Evolutionary conservation across 64 coral and sea anemone genomes (phyloP), one percentile per base, ranked within the genome.

Genomic region (Actinia equina): DNA sequence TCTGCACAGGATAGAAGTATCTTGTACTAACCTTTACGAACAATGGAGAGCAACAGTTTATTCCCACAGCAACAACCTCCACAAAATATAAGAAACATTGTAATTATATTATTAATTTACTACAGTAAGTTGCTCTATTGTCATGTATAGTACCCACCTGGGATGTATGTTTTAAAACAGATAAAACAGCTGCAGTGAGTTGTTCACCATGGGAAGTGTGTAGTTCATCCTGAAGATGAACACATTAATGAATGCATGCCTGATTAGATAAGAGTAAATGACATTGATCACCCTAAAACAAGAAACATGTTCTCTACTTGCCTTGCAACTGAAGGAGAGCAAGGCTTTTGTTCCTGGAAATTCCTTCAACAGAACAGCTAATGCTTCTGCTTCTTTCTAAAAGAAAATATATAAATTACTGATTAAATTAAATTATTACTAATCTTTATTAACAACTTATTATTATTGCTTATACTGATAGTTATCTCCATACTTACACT

Each of bases 361-460:
- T 84, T 96, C 94, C 9, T 93, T 93, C 8, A 96, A 62, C 69
- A 96, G 94, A 16, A 79, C 22, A 19, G 89, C 59, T 27, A 96
- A 43, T 20, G 94, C 91, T 54, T 96, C 94, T 71, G 88, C 94
- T 90, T 96, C 94, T 88, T 96, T 96, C 94, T 96, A 19, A 53
- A 10, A 77, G 41, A 70, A 59, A 51, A 74, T 15, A 43, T 14
- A 82, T 80, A 54, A 41, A 85, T 6, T 1, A 37, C 30, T 37
- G 30, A 37, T 37, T 37, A 37, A 37, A 37, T 37, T 37, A 37
- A 37, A 37, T n/a, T 30, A 27, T 84, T 20, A 84, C 2, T 56
- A 7, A 19, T 27, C 0, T 26, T 27, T 9, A 20, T 26, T 9
- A 23, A 37, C 30, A 37, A 1, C 30, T 22, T 25, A 69, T 7